These are phyloP conservation scores for Acanthochromis polyacanthus DNA, from an alignment of 2,113 vertebrate genomes.

Conservation along the genomic window DNA sequence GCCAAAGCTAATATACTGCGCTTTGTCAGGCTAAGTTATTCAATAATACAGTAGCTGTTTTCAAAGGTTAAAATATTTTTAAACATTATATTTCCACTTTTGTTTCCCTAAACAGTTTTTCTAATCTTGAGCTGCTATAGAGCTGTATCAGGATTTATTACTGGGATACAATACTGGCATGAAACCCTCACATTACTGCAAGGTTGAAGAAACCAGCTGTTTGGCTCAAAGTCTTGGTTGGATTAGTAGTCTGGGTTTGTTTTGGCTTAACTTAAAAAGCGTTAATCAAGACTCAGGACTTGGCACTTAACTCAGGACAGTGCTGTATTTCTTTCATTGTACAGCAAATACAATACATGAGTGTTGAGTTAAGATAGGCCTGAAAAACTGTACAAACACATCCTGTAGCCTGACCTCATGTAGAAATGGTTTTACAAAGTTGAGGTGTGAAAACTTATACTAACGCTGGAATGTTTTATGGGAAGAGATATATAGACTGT, in stretches of 20 bases:
- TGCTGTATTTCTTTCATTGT: background rate
- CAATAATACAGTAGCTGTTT: background rate
- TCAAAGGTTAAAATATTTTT: background rate
- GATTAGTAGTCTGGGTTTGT: background rate
- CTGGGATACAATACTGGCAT: background rate
- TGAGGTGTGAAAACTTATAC: too few species aligned
- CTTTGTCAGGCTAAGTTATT: background rate
- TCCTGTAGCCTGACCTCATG: background rate
- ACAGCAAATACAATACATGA: too few species aligned
- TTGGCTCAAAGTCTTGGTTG: background rate
- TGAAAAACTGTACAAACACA: too few species aligned
- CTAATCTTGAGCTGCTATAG: background rate
- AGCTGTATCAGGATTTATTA: background rate
- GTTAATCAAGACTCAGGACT: background rate
- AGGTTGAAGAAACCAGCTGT: background rate
- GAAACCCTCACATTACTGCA: background rate
- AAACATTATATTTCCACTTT: background rate
- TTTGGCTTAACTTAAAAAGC: background rate
- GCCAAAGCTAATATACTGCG: too few species aligned
- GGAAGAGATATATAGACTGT: too few species aligned
- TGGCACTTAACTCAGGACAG: background rate
- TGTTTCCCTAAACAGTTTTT: background rate
- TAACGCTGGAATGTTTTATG: too few species aligned
- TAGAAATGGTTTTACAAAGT: background rate
- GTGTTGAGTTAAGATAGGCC: too few species aligned